A percentile compares a stretch with the other conserved stretches of the same genome.
Evolutionary conservation across 2,113 vertebrate genomes (phyloP).

Genomic region (Pampusana beccarii): DNA sequence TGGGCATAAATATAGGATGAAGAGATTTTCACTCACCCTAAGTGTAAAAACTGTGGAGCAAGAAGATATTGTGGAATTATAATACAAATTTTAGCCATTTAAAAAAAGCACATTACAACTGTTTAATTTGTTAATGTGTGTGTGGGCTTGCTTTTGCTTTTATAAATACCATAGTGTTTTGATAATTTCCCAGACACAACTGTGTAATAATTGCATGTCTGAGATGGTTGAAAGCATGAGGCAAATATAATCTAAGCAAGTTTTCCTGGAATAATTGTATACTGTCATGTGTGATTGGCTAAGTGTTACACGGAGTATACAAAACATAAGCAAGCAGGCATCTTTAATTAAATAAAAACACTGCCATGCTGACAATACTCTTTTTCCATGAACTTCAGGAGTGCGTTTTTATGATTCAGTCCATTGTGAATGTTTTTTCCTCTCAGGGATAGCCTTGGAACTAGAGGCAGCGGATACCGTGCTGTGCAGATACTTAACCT

Average conservation of each 20-base stretch:
- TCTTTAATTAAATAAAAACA: conserved; percentile 44
- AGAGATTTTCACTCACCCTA: not conserved
- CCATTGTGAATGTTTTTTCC: not conserved
- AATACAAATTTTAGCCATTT: conserved; percentile 29
- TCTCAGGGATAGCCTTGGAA: not conserved
- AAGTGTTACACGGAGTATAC: conserved; percentile 14
- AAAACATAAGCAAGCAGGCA: conserved; percentile 26
- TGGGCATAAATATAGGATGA: not conserved
- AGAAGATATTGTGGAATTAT: not conserved
- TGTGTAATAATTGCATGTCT: conserved; percentile 69
- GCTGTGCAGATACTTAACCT: not conserved
- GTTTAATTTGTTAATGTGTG: conserved; percentile 67
- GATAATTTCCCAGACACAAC: conserved; percentile 56
- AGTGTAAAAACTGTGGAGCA: not conserved
- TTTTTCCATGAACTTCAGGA: conserved; percentile 18
- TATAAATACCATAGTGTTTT: conserved; percentile 63
- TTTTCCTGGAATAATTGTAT: conserved; percentile 61
- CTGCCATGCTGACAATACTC: not conserved
- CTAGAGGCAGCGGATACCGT: not conserved
- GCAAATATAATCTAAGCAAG: conserved; percentile 44
- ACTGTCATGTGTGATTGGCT: conserved; percentile 63
- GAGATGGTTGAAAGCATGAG: conserved; percentile 56
- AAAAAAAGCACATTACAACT: conserved; percentile 31
- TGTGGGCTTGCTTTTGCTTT: conserved; percentile 48
- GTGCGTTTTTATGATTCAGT: not conserved